These are phyloP conservation scores for Dicyrtomina minuta DNA, from an alignment of 2,888 invertebrate genomes.

Conservation along the genomic window DNA sequence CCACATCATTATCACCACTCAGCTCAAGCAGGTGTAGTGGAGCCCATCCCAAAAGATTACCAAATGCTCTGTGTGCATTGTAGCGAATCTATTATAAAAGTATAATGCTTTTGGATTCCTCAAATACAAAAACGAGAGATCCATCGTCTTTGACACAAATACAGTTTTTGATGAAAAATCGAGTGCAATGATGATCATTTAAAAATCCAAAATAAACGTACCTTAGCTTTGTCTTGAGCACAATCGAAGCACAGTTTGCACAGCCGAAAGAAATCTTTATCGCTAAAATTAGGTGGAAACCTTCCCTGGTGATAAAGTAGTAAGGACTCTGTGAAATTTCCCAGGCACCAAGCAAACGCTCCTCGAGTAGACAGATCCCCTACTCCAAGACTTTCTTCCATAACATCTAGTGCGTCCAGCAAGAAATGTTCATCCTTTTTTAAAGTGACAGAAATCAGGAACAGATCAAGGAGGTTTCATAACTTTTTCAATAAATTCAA, in stretches of 20 bases:
- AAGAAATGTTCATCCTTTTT: constrained; percentile 33
- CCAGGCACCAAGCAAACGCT: constrained; percentile 27
- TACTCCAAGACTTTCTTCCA: constrained; percentile 19
- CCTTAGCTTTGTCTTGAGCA: constrained; percentile 28
- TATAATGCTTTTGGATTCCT: background rate
- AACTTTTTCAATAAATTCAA: too few relatives aligned
- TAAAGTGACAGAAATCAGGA: too few relatives aligned
- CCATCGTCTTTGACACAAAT: too few relatives aligned
- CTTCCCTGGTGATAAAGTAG: constrained; percentile 8
- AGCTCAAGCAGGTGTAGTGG: constrained; percentile 1
- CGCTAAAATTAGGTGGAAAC: constrained; percentile 26
- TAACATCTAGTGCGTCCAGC: constrained; percentile 31
- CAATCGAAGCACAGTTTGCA: constrained; percentile 23
- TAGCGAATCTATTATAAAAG: constrained; percentile 27
- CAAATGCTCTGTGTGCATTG: constrained; percentile 30
- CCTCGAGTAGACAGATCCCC: constrained; percentile 16
- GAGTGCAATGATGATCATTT: too few relatives aligned
- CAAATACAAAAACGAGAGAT: too few relatives aligned
- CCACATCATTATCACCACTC: background rate
- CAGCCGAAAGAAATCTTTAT: constrained; percentile 10
- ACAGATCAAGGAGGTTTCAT: background rate
- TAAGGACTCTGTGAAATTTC: constrained; percentile 30
- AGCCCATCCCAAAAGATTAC: constrained; percentile 29
- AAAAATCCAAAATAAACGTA: background rate
- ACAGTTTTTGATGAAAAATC: too few relatives aligned